Conservation (phyloP, 2,888 invertebrate genomes). For the Phyto melanocephala region DNA sequence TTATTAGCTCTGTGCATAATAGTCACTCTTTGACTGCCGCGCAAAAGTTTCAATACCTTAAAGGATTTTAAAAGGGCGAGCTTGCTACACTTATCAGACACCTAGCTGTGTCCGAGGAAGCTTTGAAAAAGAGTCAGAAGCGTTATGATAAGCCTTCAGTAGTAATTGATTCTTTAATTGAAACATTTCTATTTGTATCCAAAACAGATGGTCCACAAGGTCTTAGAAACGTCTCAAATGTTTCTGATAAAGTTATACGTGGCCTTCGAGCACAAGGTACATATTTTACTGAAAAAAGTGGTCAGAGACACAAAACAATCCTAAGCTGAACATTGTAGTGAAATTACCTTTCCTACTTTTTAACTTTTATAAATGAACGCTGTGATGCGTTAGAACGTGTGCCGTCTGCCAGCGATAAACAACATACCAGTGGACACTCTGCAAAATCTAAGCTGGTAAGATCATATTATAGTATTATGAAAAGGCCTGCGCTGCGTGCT, state of each 20-base stretch:
- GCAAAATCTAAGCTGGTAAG: too few species aligned
- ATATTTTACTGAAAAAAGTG: slow-evolving; percentile 44
- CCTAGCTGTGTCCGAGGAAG: slow-evolving; percentile 2
- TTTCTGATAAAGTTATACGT: too few species aligned
- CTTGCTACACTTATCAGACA: slow-evolving; percentile 8
- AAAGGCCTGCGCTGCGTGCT: too few species aligned
- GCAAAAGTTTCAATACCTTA: too few species aligned
- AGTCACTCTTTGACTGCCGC: neutral
- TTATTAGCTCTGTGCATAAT: neutral
- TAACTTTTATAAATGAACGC: slow-evolving; percentile 33
- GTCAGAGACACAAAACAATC: slow-evolving; percentile 43
- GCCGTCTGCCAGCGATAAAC: neutral
- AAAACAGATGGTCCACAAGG: too few species aligned
- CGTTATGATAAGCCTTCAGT: slow-evolving; percentile 41
- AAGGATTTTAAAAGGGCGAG: slow-evolving; percentile 23
- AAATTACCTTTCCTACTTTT: slow-evolving; percentile 28
- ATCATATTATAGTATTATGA: too few species aligned
- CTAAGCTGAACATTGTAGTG: slow-evolving; percentile 38
- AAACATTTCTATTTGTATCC: too few species aligned
- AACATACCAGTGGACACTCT: neutral
- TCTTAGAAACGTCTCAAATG: too few species aligned
- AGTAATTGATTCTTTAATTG: slow-evolving; percentile 48
- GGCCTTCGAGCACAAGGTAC: neutral
- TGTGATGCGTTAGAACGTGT: slow-evolving; percentile 31
- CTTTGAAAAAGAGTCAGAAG: neutral